These are phyloP conservation scores for Mylabris sibirica DNA, from an alignment of 2,888 invertebrate genomes.

Conservation along the genomic window DNA sequence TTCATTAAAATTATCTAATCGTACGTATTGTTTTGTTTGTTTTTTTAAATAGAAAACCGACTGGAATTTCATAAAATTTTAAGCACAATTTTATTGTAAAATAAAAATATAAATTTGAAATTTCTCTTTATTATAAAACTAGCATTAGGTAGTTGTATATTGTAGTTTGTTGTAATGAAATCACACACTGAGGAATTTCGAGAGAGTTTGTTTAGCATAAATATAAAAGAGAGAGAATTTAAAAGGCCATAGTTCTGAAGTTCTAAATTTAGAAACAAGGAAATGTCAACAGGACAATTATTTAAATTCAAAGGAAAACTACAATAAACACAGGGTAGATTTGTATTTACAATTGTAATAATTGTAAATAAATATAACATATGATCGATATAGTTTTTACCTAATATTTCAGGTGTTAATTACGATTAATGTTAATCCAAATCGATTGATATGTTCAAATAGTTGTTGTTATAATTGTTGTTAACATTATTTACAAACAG, in stretches of 20 bases:
- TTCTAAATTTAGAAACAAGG: slow-evolving; percentile 27
- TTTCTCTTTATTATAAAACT: slow-evolving; percentile 4
- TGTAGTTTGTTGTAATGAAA: neutral
- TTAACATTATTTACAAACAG: slow-evolving; percentile 39
- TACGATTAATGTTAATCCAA: slow-evolving; percentile 37
- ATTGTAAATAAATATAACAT: neutral
- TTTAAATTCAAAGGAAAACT: slow-evolving; percentile 15
- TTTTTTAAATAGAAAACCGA: neutral
- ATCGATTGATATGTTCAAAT: slow-evolving; percentile 31
- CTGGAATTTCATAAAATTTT: neutral
- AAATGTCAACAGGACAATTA: slow-evolving; percentile 26
- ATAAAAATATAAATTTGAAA: neutral
- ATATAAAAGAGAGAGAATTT: slow-evolving; percentile 16
- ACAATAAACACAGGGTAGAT: slow-evolving; percentile 3
- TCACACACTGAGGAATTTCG: slow-evolving; percentile 22
- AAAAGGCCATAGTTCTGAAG: slow-evolving; percentile 28
- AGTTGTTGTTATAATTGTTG: slow-evolving; percentile 34
- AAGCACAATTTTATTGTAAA: neutral
- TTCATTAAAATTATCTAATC: slow-evolving; percentile 4
- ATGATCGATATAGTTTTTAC: slow-evolving; percentile 23
- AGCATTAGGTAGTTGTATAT: neutral
- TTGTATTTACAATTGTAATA: neutral
- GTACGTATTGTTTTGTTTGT: neutral
- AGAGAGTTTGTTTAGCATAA: slow-evolving; percentile 24
- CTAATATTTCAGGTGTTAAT: slow-evolving; percentile 29